phyloP scores from a whole-genome alignment of 1,140 invertebrate genomes.

The Liolophura sinensis region DNA sequence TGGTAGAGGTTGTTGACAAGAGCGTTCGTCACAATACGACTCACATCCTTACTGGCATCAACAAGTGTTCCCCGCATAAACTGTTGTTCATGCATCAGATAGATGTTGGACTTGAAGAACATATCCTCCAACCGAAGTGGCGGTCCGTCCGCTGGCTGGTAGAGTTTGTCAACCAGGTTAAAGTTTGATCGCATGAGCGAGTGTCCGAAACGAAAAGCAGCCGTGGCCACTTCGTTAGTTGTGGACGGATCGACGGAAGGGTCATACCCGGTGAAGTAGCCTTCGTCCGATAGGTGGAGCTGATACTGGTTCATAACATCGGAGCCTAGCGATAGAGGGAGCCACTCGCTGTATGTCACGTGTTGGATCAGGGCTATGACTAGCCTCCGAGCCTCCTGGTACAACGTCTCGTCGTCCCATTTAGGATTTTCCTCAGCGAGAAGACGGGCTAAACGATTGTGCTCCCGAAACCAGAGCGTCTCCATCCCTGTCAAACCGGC shows the following conservation, averaged over 20 bases:
- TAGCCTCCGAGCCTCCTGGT: constrained; percentile 82
- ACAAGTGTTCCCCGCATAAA: too few species aligned
- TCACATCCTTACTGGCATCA: too few species aligned
- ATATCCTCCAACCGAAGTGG: too few species aligned
- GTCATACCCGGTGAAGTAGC: constrained; percentile 66
- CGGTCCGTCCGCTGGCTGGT: too few species aligned
- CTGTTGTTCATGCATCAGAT: too few species aligned
- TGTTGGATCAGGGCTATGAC: constrained; percentile 78
- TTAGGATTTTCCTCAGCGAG: constrained; percentile 80
- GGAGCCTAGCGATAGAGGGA: constrained; percentile 80
- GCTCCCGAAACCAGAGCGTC: constrained; percentile 91
- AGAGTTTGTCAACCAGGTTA: too few species aligned
- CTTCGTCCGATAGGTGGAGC: neutral
- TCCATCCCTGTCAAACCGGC: constrained; percentile 84
- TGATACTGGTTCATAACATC: neutral
- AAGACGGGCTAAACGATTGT: constrained; percentile 82
- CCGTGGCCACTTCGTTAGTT: constrained; percentile 71
- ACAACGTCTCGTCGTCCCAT: constrained; percentile 94
- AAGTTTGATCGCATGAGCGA: constrained; percentile 62
- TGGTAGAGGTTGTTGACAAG: too few species aligned
- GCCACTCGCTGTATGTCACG: constrained; percentile 82
- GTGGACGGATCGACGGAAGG: constrained; percentile 75
- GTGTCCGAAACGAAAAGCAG: constrained; percentile 66
- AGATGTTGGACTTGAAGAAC: too few species aligned
- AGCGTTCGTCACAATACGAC: too few species aligned